Base-by-base conservation (phyloP, 2,888 invertebrate genomes). In the Dione juno region DNA sequence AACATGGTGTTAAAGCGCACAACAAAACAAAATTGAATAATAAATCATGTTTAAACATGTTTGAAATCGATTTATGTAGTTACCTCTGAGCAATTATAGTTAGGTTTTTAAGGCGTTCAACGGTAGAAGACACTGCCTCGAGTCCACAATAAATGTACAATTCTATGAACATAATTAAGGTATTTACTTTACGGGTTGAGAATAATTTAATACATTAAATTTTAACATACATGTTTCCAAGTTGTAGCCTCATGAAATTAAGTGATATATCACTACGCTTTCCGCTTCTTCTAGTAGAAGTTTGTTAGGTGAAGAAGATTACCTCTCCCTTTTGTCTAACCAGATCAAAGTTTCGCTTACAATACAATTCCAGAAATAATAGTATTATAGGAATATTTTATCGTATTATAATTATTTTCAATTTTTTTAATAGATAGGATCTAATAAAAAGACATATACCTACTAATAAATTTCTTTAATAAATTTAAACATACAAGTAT, bases 1-100 rank as follows among this genome's bases (percentile, higher is more conserved):
- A 84, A 61, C 41, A 57, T 66, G 79, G 77, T 78, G 76, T 79
- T 79, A 78, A 76, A 74, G 72, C 72, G 70, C 71, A 67, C 83
- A 67, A 53, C 73, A 70, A 64, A 67, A 70, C 67, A 73, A 72
- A 76, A 75, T 77, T 73, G 71, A 76, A 75, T 74, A 67, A 73
- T 74, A 69, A 70, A 74, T 77, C 71, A 71, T 74, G 67, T 69
- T 65, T 71, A 28, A 28, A 5, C 28, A 19, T 82, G 81, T 82
- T 82, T 69, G 71, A 66, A 52, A 59, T 57, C 40, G 54, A 53
- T 58, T 40, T 69, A 37, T 57, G 37, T 57, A 58, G 65, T 50
- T 58, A 40, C 16, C 28, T 45, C 21, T 65, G 19, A 28, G 9
- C 52, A 21, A 52, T 52, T 48, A n/a, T 61, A 41, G 28, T 16